Evolutionary conservation across 2,888 invertebrate species (phyloP).

Genomic region (Malacosoma neustria): DNA sequence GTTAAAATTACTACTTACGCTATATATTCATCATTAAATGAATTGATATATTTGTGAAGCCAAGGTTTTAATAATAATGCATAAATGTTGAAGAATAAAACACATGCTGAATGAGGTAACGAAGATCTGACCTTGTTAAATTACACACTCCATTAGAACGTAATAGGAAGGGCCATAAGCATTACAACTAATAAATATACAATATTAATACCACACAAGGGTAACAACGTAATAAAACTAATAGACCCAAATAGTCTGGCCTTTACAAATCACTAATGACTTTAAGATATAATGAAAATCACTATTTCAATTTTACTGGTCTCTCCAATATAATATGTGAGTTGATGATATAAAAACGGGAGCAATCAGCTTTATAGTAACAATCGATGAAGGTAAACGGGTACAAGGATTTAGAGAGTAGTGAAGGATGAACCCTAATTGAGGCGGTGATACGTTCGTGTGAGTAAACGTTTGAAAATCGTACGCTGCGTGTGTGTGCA

Average conservation of each 20-base stretch:
- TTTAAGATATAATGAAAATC: slow-evolving; percentile 47
- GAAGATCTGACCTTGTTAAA: too few species aligned
- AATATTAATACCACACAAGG: slow-evolving; percentile 36
- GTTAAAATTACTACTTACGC: too few species aligned
- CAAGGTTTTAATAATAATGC: too few species aligned
- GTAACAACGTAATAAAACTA: slow-evolving; percentile 64
- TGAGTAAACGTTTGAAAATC: slow-evolving; percentile 59
- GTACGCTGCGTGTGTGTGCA: slow-evolving; percentile 44
- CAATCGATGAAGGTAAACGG: slow-evolving; percentile 54
- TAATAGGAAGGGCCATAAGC: slow-evolving; percentile 32
- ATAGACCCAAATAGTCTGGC: slow-evolving; percentile 53
- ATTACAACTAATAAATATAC: slow-evolving; percentile 2
- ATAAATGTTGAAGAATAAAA: too few species aligned
- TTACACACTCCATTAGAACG: too few species aligned
- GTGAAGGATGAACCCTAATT: slow-evolving; percentile 62
- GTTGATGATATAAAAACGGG: slow-evolving; percentile 60
- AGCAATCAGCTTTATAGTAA: slow-evolving; percentile 26
- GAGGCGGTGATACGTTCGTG: slow-evolving; percentile 40
- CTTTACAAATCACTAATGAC: slow-evolving; percentile 47
- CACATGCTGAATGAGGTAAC: too few species aligned
- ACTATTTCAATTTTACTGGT: slow-evolving; percentile 62
- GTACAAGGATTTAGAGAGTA: slow-evolving; percentile 43
- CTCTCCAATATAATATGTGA: too few species aligned
- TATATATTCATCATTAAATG: too few species aligned
- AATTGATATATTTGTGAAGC: too few species aligned